Evolutionary conservation across 1,140 invertebrate species (phyloP), one percentile per base, ranked within the genome.

Genomic region (Zaprionus taronus): DNA sequence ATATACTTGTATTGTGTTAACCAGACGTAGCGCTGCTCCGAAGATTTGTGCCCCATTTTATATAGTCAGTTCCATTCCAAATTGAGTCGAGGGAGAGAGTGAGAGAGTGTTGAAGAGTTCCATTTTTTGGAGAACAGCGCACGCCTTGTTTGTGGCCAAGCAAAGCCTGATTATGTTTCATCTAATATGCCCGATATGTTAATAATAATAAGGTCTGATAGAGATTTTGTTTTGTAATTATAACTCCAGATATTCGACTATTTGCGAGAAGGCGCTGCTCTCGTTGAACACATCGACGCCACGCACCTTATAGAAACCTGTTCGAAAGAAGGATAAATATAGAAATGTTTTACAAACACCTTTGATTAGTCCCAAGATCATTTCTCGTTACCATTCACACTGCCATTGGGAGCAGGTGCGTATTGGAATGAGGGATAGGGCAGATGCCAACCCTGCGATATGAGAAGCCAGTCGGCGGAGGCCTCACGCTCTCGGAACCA

Each of bases 351-450:
- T 51, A 12, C 4, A 24, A 17, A 61, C 11, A 15, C 38, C 15
- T 7, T 17, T 17, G n/a, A 47, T n/a, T 47, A 17, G 17, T 44
- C 4, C 1, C 36, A 15, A 38, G 7, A 1, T 12, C 34, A 15
- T 38, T 65, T 76, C n/a, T 71, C 0, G 9, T 34, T 38, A 92
- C 91, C 91, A 58, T 89, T 89, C 1, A 89, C 84, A 17, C 81
- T 81, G 61, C 75, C 77, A 65, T 55, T 56, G 1, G 55, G 17
- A 1, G 75, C 64, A 0, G 74, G 66, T 1, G 89, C 85, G 53
- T 81, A 93, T 12, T 93, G 92, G 79, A 91, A 92, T 20, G 85
- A 92, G n/a, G 91, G 79, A 82, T 83, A 92, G 1, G 92, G 92
- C 51, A 93, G 72, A 72, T 93, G 92, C 85, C 90, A 91, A 24